Base-by-base conservation (phyloP, 2,113 vertebrate genomes). In the Andinoacara biseriatus region DNA sequence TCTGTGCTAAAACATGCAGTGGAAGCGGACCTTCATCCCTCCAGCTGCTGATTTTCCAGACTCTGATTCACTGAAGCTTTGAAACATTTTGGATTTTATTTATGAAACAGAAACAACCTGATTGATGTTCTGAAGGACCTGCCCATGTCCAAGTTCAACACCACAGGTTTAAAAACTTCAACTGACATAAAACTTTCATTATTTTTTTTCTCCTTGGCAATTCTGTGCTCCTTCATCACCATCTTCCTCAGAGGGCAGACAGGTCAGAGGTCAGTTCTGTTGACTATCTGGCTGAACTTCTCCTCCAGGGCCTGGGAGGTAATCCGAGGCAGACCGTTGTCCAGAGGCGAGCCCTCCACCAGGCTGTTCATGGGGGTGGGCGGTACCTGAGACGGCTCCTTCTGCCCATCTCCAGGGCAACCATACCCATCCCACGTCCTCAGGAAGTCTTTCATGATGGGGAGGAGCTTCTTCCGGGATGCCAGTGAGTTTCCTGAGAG, bases 311-410 rank as follows among this genome's bases (percentile, higher is more conserved):
- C 96, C 61, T 96, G 96, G 0, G 96, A 93, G 0, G 95, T 97
- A 82, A 98, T 92, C 9, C 89, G 93, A 0, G 97, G 98, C 78
- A 97, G 95, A 0, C 97, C 96, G 26, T 89, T 94, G 0, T 98
- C 97, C 58, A 99, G 95, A 0, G 98, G 98, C 65, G 98, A 97
- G 18, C 98, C 98, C 1, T 99, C 98, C 74, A 98, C 98, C 92
- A 99, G 95, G 89, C 98, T 99, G 96, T 99, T 99, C 96, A 98
- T 96, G 0, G 98, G 98, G 0, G 98, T 98, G 0, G 98, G 98
- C 0, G 98, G 98, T 0, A 96, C 91, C 1, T 46, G 84, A 6
- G 84, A 87, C 52, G 97, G 97, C 2, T 97, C 97, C 26, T 69
- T 90, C 54, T 79, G 82, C 10, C 2, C 1, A 8, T 86, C 52